Conservation (phyloP, 2,797 vertebrate species). For the Neosilurus hyrtlii region DNA sequence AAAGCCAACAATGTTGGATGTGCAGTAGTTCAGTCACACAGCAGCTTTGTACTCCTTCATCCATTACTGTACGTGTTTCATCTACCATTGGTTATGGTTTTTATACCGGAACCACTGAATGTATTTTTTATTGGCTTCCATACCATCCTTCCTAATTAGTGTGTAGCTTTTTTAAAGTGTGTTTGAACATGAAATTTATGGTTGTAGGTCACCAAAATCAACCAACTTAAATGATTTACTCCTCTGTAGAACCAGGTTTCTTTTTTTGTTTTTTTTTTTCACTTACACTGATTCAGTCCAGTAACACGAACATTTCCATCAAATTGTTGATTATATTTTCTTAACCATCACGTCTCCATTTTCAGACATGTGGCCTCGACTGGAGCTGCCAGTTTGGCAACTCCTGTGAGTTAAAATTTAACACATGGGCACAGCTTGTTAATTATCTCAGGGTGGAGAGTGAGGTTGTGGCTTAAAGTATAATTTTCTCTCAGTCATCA, state of each 20-base stretch:
- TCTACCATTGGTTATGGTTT: neutral
- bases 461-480: conserved; percentile 36
- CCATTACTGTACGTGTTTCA: conserved; percentile 15
- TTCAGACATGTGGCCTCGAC: conserved; percentile 37
- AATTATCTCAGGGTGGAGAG: conserved; percentile 54
- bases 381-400: conserved; percentile 46
- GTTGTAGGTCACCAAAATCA: neutral
- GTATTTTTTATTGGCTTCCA: neutral
- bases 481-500: conserved; percentile 48
- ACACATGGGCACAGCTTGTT: conserved; percentile 31
- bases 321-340: neutral
- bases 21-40: conserved; percentile 25
- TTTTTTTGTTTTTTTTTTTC: too few relatives aligned
- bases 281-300: neutral
- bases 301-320: conserved; percentile 7
- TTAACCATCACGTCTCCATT: conserved; percentile 4
- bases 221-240: neutral
- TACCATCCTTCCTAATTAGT: neutral
- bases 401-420: conserved; percentile 40
- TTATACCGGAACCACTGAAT: neutral
- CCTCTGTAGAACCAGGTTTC: too few relatives aligned
- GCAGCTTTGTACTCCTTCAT: conserved; percentile 6
- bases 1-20: conserved; percentile 38
- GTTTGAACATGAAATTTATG: neutral
- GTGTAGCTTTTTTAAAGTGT: neutral